Percentiles rank a stretch among this genome's conserved stretches.
Evolutionary conservation across 2,113 vertebrate genomes (phyloP).

Genomic region (Myxocyprinus asiaticus): DNA sequence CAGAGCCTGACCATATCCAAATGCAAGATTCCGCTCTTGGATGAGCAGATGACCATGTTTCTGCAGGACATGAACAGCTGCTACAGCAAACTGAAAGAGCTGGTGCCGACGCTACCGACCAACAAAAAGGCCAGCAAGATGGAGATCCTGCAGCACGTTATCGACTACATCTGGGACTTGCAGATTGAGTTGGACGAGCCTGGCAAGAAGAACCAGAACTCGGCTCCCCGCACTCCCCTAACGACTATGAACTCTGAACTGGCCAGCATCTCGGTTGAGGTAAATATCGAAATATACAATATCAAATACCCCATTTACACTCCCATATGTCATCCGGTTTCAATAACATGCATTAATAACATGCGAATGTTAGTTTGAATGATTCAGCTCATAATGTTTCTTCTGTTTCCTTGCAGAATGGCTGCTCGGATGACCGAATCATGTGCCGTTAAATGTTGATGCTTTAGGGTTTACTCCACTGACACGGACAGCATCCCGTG

Average conservation of each 20-base stretch:
- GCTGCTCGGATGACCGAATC: conserved; percentile 85
- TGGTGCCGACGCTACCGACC: conserved; percentile 88
- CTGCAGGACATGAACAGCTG: conserved; percentile 96
- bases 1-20: conserved; percentile 85
- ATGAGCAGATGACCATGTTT: conserved; percentile 84
- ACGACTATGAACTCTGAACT: conserved; percentile 64
- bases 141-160: conserved; percentile 94
- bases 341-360: neutral
- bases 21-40: conserved; percentile 81
- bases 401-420: conserved; percentile 63
- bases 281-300: conserved; percentile 66
- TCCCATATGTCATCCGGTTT: too few relatives aligned
- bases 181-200: conserved; percentile 88
- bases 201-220: conserved; percentile 65
- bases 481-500: conserved; percentile 41
- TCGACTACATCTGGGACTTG: conserved; percentile 96
- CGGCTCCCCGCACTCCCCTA: neutral
- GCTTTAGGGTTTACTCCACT: conserved; percentile 51
- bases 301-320: too few relatives aligned
- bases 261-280: conserved; percentile 83
- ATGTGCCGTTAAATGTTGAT: conserved; percentile 81
- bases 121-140: conserved; percentile 92
- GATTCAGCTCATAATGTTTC: neutral
- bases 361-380: conserved; percentile 29
- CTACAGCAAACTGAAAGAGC: conserved; percentile 91